Evolutionary conservation across 2,888 invertebrate species (phyloP).

Genomic region (Epiperipatus broadwayi): DNA sequence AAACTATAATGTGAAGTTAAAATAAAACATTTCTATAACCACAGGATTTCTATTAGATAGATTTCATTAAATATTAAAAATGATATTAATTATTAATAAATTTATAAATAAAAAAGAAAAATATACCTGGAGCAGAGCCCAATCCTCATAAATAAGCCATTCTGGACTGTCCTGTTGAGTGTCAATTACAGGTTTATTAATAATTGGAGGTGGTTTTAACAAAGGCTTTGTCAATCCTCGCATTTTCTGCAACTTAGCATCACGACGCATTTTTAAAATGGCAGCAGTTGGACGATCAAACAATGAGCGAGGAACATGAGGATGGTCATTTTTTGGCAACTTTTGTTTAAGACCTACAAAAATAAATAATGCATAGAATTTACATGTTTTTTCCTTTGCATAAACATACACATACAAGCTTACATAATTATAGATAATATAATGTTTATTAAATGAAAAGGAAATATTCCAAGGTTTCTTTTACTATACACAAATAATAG

Average conservation of each 20-base stretch:
- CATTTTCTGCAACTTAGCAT: conserved; percentile 52
- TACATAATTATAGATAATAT: too few relatives aligned
- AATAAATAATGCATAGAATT: conserved; percentile 5
- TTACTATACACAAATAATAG: too few relatives aligned
- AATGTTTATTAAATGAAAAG: too few relatives aligned
- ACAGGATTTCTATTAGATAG: too few relatives aligned
- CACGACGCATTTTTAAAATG: conserved; percentile 51
- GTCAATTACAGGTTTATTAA: conserved; percentile 16
- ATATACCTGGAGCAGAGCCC: conserved; percentile 55
- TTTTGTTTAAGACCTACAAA: conserved; percentile 27
- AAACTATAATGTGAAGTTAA: too few relatives aligned
- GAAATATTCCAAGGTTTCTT: too few relatives aligned
- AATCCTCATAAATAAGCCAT: conserved; percentile 80
- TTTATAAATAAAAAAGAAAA: neutral
- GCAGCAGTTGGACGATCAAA: conserved; percentile 60
- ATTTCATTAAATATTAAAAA: too few relatives aligned
- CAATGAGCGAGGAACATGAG: conserved; percentile 54
- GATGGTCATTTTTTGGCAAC: conserved; percentile 47
- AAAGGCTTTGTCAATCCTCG: too few relatives aligned
- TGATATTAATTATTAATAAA: too few relatives aligned
- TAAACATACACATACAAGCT: conserved; percentile 20
- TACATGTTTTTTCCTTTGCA: neutral
- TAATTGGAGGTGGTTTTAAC: conserved; percentile 18
- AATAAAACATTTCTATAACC: too few relatives aligned
- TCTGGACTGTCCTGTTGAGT: conserved; percentile 45